phyloP scores from a whole-genome alignment of 2,888 invertebrate species.

The Leptinotarsa peninsularis region DNA sequence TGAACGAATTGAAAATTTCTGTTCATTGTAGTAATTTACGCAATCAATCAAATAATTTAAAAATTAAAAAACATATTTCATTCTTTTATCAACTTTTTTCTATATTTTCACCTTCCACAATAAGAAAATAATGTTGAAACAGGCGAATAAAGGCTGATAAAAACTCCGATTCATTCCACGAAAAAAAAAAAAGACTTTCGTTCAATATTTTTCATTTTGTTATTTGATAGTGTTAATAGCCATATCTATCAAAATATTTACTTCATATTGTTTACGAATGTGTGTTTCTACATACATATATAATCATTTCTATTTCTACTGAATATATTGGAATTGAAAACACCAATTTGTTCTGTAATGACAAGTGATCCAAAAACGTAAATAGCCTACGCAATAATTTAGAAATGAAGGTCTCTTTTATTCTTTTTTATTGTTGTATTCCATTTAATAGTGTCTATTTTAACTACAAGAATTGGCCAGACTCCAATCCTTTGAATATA shows the following conservation, averaged over 20 bases:
- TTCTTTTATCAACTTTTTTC: no score
- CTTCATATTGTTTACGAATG: neutral
- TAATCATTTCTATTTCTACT: conserved; percentile 9
- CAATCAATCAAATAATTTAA: no score
- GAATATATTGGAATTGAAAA: neutral
- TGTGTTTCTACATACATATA: neutral
- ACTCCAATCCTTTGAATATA: conserved; percentile 29
- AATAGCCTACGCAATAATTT: conserved; percentile 3
- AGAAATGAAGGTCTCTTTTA: conserved; percentile 1
- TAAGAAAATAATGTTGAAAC: no score
- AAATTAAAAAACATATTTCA: no score
- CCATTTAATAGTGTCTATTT: conserved; percentile 36
- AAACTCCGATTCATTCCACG: no score
- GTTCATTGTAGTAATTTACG: no score
- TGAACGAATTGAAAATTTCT: no score
- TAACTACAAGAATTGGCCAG: conserved; percentile 29
- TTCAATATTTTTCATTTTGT: neutral
- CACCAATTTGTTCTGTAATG: conserved; percentile 3
- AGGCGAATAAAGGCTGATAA: no score
- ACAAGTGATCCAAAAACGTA: neutral
- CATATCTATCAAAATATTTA: neutral
- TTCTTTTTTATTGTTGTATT: conserved; percentile 25
- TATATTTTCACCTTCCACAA: no score
- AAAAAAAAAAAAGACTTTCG: no score
- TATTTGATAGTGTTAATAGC: neutral